Evolutionary conservation across 2,113 vertebrate genomes (phyloP).

Genomic region (Trichechus manatus): DNA sequence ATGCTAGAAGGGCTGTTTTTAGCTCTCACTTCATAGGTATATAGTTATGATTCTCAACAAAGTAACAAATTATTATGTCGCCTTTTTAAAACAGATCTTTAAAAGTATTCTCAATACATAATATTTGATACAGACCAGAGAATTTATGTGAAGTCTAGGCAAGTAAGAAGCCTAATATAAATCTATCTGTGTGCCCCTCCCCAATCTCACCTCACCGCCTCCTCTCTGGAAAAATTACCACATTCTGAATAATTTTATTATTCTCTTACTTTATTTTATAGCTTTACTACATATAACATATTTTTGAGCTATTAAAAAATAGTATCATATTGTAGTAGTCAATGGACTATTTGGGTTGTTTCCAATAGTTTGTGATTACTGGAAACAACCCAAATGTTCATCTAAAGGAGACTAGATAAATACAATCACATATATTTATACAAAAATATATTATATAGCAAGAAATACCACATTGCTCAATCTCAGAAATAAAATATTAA

Average conservation of each 20-base stretch:
- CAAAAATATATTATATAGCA: not conserved
- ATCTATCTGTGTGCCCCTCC: not conserved
- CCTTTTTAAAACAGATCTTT: not conserved
- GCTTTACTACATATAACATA: not conserved
- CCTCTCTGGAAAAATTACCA: not conserved
- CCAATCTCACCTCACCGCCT: not conserved
- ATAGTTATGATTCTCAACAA: not conserved
- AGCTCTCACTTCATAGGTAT: too few relatives aligned
- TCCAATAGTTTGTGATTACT: not conserved
- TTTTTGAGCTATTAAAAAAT: slow-evolving; percentile 41
- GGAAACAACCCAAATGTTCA: not conserved
- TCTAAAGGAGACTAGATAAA: not conserved
- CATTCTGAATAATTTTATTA: too few relatives aligned
- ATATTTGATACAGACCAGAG: not conserved
- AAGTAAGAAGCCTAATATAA: not conserved
- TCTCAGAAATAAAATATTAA: not conserved
- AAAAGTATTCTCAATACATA: not conserved
- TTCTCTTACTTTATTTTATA: not conserved
- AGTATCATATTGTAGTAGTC: not conserved
- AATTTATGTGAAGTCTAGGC: not conserved
- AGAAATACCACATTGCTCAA: not conserved
- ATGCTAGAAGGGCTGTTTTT: not conserved
- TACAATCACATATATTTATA: not conserved
- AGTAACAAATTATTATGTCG: too few relatives aligned
- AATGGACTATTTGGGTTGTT: not conserved